Base-by-base conservation (phyloP, 2,113 vertebrate species). In the Gila orcuttii region DNA sequence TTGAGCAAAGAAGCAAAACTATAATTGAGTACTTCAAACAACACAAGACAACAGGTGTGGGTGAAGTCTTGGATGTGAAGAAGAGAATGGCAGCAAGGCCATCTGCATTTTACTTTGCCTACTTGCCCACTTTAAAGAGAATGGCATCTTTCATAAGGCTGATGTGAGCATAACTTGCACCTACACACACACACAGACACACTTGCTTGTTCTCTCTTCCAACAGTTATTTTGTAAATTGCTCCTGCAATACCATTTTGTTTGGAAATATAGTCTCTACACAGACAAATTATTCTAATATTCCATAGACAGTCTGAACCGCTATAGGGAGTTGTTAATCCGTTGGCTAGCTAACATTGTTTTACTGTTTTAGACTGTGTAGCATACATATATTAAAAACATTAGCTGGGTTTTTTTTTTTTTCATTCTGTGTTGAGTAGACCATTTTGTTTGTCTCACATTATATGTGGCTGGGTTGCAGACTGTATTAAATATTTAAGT, bases 221-320 rank as follows among this genome's bases (percentile, higher is more conserved):
- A 64, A 64, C n/a, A 25, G 68, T 23, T 71, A 36, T 71, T 71
- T 71, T 42, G 33, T 71, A 62, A 71, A 71, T 71, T 71, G 33
- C 33, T 71, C 10, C 0, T 71, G 33, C 68, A 71, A 10, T 25
- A 64, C 25, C 9, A 12, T 64, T 25, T 4, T 64, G 60, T 64
- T 64, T 28, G 60, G 60, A 1, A 13, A 28, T 64, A 64, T 64
- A 64, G n/a, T 64, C 60, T 62, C 60, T n/a, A 28, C 11, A 62
- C 11, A 62, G 10, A 28, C 68, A 71, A 71, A 39, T 71, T 71
- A 71, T 71, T 71, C 15, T 21, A 7, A 33, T 39, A 71, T 71
- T 39, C 33, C 33, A 71, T 11, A 71, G 68, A 71, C 31, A 10
- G 59, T 71, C 68, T 71, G 36, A 71, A 23, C 36, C 11, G 10